phyloP scores from a whole-genome alignment of 2,888 invertebrate genomes.

The Lampropteryx suffumata region DNA sequence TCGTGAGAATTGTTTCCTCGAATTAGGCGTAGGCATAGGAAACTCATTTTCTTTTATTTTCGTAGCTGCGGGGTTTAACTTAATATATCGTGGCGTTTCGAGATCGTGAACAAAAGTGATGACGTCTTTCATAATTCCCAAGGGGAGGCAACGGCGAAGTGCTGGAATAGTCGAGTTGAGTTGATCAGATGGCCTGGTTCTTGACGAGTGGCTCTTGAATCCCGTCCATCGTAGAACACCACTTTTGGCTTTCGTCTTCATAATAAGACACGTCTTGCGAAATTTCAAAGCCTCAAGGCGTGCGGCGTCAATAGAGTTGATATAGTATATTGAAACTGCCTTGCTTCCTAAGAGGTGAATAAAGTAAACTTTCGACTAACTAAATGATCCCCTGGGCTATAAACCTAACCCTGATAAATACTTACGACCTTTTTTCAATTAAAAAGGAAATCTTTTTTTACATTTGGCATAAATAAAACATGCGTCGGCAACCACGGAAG shows the following conservation, averaged over 20 bases:
- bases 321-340: no score
- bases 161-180: constrained; percentile 44
- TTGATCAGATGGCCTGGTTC: constrained; percentile 63
- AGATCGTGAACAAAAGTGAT: constrained; percentile 20
- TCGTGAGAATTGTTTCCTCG: background rate
- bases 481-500: no score
- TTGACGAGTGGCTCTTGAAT: constrained; percentile 49
- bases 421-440: no score
- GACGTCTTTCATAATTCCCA: constrained; percentile 30
- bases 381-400: no score
- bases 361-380: no score
- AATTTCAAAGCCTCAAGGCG: constrained; percentile 39
- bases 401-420: no score
- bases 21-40: constrained; percentile 1
- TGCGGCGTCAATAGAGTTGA: constrained; percentile 4
- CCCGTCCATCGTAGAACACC: constrained; percentile 41
- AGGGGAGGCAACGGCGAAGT: constrained; percentile 23
- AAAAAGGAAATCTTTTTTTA: no score
- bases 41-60: constrained; percentile 8
- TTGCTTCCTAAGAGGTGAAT: no score
- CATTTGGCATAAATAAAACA: no score
- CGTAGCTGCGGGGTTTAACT: constrained; percentile 14
- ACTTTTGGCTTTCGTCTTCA: constrained; percentile 47
- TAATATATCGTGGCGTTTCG: constrained; percentile 13
- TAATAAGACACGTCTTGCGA: constrained; percentile 50